phyloP scores from a whole-genome alignment of 1,140 invertebrate species.

The Brachystomella parvula region DNA sequence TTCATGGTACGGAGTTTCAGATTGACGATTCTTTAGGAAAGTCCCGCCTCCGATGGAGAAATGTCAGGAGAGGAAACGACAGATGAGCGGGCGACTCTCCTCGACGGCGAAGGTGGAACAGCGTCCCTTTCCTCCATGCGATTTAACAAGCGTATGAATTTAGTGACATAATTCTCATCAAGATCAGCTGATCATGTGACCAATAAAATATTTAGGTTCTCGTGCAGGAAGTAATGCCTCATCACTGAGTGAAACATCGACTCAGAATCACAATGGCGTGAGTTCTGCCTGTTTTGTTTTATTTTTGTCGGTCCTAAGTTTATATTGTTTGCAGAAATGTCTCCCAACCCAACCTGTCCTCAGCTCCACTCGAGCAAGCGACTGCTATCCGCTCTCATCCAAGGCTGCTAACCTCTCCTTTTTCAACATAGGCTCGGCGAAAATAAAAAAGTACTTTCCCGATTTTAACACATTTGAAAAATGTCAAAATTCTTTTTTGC shows the following conservation, averaged over 20 bases:
- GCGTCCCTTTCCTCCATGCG: constrained; percentile 32
- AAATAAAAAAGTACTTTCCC: constrained; percentile 5
- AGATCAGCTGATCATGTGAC: background rate
- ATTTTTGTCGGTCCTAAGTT: too few species aligned
- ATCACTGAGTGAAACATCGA: constrained; percentile 25
- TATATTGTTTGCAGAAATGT: constrained; percentile 17
- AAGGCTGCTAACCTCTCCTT: background rate
- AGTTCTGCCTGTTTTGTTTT: too few species aligned
- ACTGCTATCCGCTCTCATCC: constrained; percentile 21
- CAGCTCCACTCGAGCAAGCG: constrained; percentile 31
- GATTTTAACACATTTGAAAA: background rate
- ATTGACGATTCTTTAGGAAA: constrained; percentile 42
- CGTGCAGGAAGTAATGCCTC: constrained; percentile 26
- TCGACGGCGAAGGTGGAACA: constrained; percentile 54
- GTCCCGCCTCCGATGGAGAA: constrained; percentile 51
- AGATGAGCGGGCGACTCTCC: constrained; percentile 74
- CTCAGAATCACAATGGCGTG: background rate
- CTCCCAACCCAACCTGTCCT: constrained; percentile 24
- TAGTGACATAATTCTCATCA: background rate
- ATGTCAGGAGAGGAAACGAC: constrained; percentile 54
- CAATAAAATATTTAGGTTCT: constrained; percentile 22
- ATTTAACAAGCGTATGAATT: constrained; percentile 27
- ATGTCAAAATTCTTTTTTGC: background rate
- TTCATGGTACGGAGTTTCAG: background rate
- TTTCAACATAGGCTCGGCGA: background rate